A percentile compares a stretch with the other conserved stretches of the same genome.
Conservation (phyloP, 53 echinoderm and acorn worm genomes). For the Echinarachnius parma region DNA sequence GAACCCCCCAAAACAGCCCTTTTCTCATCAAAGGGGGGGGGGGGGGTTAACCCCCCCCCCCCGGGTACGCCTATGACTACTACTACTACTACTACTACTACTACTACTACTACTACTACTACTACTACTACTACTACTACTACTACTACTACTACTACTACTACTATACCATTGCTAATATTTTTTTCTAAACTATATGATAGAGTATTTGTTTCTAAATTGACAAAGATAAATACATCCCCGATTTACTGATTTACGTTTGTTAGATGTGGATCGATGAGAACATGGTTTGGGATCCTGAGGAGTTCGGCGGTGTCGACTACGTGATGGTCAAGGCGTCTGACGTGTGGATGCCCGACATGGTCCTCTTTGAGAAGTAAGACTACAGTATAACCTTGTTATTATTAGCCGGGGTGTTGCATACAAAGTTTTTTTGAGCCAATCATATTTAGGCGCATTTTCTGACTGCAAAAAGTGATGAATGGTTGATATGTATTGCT, state of each 20-base stretch:
- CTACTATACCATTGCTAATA: not conserved
- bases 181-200: not conserved
- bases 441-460: no score
- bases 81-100: no score
- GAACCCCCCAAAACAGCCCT: no score
- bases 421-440: no score
- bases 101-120: not conserved
- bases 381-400: no score
- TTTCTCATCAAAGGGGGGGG: no score
- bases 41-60: no score
- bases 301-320: conserved; percentile 11
- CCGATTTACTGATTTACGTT: no score
- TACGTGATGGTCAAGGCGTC: not conserved
- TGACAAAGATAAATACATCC: not conserved
- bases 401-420: no score
- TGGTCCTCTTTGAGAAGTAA: conserved; percentile 29
- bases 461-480: no score
- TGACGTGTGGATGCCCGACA: conserved; percentile 32
- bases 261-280: conserved; percentile 25
- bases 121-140: not conserved
- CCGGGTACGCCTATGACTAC: no score
- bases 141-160: not conserved
- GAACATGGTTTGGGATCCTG: conserved; percentile 33
- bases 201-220: not conserved
- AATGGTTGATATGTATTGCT: no score